phyloP scores from a whole-genome alignment of 2,797 vertebrate species.

The Manis javanica region DNA sequence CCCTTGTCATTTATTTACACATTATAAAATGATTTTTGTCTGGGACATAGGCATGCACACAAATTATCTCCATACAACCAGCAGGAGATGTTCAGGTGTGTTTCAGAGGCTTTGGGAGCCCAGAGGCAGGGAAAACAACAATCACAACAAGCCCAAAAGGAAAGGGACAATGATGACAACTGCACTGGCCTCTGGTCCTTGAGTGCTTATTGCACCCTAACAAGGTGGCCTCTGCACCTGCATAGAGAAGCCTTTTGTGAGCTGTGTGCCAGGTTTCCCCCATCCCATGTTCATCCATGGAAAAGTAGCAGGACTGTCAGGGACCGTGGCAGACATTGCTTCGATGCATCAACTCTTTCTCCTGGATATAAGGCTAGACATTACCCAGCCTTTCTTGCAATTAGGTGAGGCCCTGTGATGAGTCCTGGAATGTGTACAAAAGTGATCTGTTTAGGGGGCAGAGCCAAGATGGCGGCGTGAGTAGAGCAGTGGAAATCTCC shows the following conservation, averaged over 20 bases:
- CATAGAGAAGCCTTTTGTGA: background rate
- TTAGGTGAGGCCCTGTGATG: background rate
- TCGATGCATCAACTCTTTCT: background rate
- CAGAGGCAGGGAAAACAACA: background rate
- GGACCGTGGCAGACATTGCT: background rate
- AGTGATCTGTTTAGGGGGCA: background rate
- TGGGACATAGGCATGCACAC: too few species aligned
- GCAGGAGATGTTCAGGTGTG: background rate
- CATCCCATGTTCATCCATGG: background rate
- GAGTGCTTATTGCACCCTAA: background rate
- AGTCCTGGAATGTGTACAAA: background rate
- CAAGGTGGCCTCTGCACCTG: background rate
- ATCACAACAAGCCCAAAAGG: background rate
- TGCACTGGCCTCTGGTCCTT: background rate
- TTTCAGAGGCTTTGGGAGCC: background rate
- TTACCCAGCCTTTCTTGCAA: background rate
- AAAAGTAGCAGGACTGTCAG: background rate
- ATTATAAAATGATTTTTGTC: background rate
- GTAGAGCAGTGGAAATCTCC: too few species aligned
- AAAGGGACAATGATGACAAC: background rate
- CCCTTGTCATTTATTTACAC: background rate
- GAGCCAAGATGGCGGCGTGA: too few species aligned
- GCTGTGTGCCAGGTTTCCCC: background rate
- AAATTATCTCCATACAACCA: background rate
- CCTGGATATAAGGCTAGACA: background rate